A percentile compares a stretch with the other conserved stretches of the same genome.
These are phyloP conservation scores for Andrena bicolor DNA, from an alignment of 2,888 invertebrate genomes.

Conservation along the genomic window DNA sequence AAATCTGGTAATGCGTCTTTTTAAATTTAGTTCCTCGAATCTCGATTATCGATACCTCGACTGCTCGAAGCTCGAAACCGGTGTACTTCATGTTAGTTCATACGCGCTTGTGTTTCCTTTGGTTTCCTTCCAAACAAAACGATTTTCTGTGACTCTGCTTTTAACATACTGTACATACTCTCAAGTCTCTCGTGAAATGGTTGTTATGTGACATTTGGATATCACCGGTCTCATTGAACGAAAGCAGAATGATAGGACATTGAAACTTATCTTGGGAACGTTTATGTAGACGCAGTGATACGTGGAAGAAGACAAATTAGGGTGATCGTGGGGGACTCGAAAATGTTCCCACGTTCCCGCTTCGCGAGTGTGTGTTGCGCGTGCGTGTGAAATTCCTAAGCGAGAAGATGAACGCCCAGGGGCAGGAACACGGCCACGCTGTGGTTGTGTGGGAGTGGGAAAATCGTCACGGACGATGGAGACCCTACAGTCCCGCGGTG, in stretches of 20 bases:
- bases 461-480: conserved; percentile 90
- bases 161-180: conserved; percentile 10
- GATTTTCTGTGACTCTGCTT: conserved; percentile 8
- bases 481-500: conserved; percentile 94
- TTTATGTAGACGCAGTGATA: conserved; percentile 10
- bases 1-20: not conserved
- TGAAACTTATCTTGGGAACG: not conserved
- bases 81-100: conserved; percentile 30
- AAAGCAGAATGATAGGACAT: not conserved
- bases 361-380: conserved; percentile 69
- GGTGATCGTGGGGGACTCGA: conserved; percentile 76
- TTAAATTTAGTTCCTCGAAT: conserved; percentile 30
- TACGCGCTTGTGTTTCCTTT: conserved; percentile 30
- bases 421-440: conserved; percentile 89
- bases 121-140: conserved; percentile 43
- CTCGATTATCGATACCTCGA: conserved; percentile 48
- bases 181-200: not conserved
- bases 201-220: not conserved
- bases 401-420: conserved; percentile 82
- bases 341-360: conserved; percentile 83
- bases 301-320: conserved; percentile 29
- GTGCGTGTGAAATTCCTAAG: conserved; percentile 78
- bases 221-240: not conserved
- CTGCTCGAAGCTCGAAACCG: conserved; percentile 33
- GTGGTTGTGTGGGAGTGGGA: conserved; percentile 94